phyloP scores from a whole-genome alignment of 1,140 invertebrate genomes.

The Andrena cerasifolii region DNA sequence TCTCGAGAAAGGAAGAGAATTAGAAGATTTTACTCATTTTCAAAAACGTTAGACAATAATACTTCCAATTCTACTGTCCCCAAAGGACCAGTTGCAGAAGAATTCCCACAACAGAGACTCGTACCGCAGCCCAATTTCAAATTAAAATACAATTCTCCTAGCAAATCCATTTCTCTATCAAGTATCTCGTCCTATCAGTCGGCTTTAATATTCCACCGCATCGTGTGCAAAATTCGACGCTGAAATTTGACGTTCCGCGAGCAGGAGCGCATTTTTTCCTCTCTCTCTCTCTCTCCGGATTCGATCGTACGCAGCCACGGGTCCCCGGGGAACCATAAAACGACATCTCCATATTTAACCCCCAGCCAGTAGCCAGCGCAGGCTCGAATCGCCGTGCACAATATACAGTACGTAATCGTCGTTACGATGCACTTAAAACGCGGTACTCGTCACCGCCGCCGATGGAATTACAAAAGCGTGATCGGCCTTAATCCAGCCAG shows the following conservation, averaged over 20 bases:
- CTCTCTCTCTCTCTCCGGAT: too few relatives aligned
- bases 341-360: constrained; percentile 38
- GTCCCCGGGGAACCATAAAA: constrained; percentile 23
- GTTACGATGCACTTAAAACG: constrained; percentile 61
- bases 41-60: too few relatives aligned
- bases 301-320: not conserved
- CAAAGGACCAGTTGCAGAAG: too few relatives aligned
- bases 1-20: too few relatives aligned
- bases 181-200: not conserved
- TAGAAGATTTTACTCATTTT: too few relatives aligned
- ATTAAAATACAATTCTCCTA: too few relatives aligned
- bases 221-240: not conserved
- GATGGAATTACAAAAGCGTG: constrained; percentile 71
- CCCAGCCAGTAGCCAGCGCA: not conserved
- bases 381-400: constrained; percentile 23
- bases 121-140: too few relatives aligned
- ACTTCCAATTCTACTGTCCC: too few relatives aligned
- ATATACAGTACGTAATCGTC: constrained; percentile 66
- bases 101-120: too few relatives aligned
- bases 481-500: constrained; percentile 69
- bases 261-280: not conserved
- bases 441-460: constrained; percentile 52
- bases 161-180: not conserved
- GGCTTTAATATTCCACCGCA: not conserved
- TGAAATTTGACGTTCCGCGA: not conserved